Percentiles rank a stretch among this genome's conserved stretches.
These are phyloP conservation scores for Odontomyia ornata DNA, from an alignment of 2,888 invertebrate species.

Conservation along the genomic window DNA sequence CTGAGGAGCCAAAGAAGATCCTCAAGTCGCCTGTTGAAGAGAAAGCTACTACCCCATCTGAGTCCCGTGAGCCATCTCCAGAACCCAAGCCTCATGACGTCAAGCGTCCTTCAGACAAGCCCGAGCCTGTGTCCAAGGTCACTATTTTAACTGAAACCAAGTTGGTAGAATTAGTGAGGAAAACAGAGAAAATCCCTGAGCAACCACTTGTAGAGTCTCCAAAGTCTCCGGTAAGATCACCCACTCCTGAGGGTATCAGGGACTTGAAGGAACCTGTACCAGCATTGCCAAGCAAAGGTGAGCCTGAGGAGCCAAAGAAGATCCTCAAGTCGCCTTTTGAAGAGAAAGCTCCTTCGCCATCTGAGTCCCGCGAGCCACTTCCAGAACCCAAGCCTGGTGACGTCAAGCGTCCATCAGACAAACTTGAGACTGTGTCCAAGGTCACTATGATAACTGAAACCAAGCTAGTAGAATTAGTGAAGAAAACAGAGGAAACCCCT, in stretches of 20 bases:
- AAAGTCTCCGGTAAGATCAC: neutral
- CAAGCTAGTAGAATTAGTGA: no score
- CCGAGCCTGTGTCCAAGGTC: neutral
- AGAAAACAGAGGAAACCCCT: no score
- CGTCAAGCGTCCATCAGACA: no score
- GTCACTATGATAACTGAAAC: neutral
- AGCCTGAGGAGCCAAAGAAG: no score
- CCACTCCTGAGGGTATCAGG: no score
- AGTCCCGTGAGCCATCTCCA: neutral
- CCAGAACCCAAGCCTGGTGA: no score
- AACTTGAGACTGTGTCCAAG: no score
- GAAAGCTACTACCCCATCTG: neutral
- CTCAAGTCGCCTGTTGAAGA: neutral
- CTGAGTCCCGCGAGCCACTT: no score
- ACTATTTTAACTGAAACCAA: constrained; percentile 39
- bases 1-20: neutral
- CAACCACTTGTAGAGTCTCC: constrained; percentile 44
- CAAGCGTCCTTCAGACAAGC: neutral
- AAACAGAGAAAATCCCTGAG: constrained; percentile 11
- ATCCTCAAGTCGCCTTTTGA: no score
- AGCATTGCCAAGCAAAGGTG: no score
- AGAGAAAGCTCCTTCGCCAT: no score
- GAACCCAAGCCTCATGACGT: neutral
- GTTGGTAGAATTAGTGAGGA: neutral
- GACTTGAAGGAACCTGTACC: no score